These are phyloP conservation scores for Anniella stebbinsi DNA, from an alignment of 2,797 vertebrate genomes.

Conservation along the genomic window DNA sequence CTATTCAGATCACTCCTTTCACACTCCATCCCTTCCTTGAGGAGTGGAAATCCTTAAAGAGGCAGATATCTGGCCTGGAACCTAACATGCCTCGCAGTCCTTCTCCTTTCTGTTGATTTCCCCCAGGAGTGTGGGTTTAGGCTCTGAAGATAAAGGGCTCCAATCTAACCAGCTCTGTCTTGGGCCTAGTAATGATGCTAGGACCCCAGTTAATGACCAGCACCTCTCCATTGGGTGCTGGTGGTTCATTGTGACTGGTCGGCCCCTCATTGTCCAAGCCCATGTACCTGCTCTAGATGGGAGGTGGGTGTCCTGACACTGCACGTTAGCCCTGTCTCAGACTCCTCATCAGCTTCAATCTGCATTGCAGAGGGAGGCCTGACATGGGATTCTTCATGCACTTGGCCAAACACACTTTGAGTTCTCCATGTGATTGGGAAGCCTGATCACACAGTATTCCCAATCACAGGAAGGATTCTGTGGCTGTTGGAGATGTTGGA, in stretches of 20 bases:
- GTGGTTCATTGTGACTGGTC: background rate
- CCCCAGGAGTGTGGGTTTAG: background rate
- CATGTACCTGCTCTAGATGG: background rate
- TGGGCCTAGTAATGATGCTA: background rate
- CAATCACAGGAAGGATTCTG: too few relatives aligned
- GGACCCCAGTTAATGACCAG: background rate
- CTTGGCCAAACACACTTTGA: too few relatives aligned
- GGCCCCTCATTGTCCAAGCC: background rate
- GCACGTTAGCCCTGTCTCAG: too few relatives aligned
- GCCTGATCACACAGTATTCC: too few relatives aligned
- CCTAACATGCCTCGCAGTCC: background rate
- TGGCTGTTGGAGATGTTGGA: too few relatives aligned
- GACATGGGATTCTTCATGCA: too few relatives aligned
- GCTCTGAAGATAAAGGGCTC: background rate
- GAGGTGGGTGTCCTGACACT: too few relatives aligned
- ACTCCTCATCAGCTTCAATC: too few relatives aligned
- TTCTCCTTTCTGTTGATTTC: background rate
- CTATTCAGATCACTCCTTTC: background rate
- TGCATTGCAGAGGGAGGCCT: too few relatives aligned
- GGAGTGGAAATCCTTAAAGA: background rate
- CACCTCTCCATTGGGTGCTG: background rate
- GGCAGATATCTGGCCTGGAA: background rate
- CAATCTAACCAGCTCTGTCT: background rate
- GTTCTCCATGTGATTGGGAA: too few relatives aligned
- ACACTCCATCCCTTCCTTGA: background rate